phyloP scores from a whole-genome alignment of 2,797 vertebrate genomes.

The Tokudaia muenninki region DNA sequence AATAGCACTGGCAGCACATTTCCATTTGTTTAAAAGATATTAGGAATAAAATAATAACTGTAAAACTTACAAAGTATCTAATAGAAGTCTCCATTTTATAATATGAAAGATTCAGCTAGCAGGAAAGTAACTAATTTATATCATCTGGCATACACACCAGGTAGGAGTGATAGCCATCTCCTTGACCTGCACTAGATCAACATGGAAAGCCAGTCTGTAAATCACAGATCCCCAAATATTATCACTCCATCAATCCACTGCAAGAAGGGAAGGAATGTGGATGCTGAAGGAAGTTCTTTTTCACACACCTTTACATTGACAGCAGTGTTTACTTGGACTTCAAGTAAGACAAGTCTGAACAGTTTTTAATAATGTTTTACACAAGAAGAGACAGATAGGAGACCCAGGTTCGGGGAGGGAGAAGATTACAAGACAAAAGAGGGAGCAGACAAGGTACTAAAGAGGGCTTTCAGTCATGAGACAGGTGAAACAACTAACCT shows the following conservation, averaged over 20 bases:
- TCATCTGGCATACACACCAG: slow-evolving; percentile 28
- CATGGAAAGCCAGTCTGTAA: slow-evolving; percentile 24
- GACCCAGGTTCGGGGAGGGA: background rate
- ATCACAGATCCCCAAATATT: slow-evolving; percentile 49
- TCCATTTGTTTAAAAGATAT: background rate
- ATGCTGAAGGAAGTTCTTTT: background rate
- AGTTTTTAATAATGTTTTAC: background rate
- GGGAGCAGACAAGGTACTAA: background rate
- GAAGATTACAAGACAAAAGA: background rate
- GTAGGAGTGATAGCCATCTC: slow-evolving; percentile 46
- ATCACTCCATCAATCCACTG: slow-evolving; percentile 32
- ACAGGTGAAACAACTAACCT: background rate
- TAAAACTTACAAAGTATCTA: background rate
- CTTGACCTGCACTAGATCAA: slow-evolving; percentile 45
- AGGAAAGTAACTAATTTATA: slow-evolving; percentile 55
- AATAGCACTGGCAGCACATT: background rate
- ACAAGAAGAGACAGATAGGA: background rate
- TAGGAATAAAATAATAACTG: slow-evolving; percentile 12
- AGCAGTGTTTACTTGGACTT: background rate
- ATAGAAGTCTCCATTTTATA: background rate
- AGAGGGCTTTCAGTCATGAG: background rate
- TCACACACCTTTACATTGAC: slow-evolving; percentile 27
- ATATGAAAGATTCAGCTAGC: background rate
- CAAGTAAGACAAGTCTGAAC: background rate
- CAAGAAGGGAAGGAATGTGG: slow-evolving; percentile 10